Base-by-base conservation (phyloP, 2,113 vertebrate species). In the Rhynchomys soricoides region DNA sequence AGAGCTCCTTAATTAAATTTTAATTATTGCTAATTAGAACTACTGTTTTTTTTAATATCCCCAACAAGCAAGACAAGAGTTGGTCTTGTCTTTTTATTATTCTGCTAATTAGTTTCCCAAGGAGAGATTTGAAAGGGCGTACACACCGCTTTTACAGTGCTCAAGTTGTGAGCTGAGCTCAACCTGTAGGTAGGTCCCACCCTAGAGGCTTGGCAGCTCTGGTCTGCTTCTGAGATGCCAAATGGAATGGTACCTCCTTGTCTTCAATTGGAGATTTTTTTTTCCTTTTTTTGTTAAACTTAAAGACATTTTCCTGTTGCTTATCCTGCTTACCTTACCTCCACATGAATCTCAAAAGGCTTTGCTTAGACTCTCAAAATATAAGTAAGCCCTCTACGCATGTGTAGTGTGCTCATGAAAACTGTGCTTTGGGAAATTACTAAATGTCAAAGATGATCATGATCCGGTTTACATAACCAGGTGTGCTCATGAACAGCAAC, bases 21-120 rank as follows among this genome's bases (percentile, higher is more conserved):
- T 98, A 98, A 98, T 98, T 98, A 98, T 98, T 97, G 97, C 97
- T 98, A 98, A 98, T 98, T 98, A 98, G 98, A 97, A 97, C 95
- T 96, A 97, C 97, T 96, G 95, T 97, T 98, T 97, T 97, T 98
- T 98, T 96, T n/a, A n/a, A 98, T 95, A 97, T 97, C 97, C 96
- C 92, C 95, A 98, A 96, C 95, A 98, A 96, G 96, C 90, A 94
- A 98, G 93, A 96, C 96, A 98, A 97, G 95, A 97, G 96, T 92
- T 93, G 96, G 96, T 97, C 97, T 97, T 97, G 96, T 74, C 97
- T 97, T 97, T 97, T 96, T 97, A 97, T 97, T 96, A 97, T 98
- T 97, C 94, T 95, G 94, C 97, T 98, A 98, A 98, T 98, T 98
- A 98, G 96, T 97, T 98, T 98, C 97, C 97, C 94, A 95, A 97